A percentile compares a stretch with the other conserved stretches of the same genome.
phyloP scores from a whole-genome alignment of 1,140 invertebrate species.

The Caenorhabditis briggsae region DNA sequence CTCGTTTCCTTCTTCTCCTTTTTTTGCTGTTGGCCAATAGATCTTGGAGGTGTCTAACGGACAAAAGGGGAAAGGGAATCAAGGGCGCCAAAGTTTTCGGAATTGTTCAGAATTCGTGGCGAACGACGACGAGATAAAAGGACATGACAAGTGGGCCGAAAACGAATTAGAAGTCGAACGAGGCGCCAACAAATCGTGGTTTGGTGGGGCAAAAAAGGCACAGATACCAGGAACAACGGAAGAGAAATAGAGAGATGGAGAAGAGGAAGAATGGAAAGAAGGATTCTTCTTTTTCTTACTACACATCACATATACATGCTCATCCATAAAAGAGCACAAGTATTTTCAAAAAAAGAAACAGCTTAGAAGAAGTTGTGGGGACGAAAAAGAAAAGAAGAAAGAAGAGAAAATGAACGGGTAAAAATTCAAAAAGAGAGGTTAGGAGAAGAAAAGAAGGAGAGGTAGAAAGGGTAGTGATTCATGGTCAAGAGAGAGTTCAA shows the following conservation, averaged over 20 bases:
- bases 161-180: conserved; percentile 44
- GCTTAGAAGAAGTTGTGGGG: conserved; percentile 13
- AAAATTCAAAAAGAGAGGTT: background rate
- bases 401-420: conserved; percentile 34
- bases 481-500: too few relatives aligned
- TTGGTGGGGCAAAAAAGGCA: background rate
- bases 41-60: conserved; percentile 26
- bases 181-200: conserved; percentile 28
- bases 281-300: background rate
- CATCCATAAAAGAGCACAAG: conserved; percentile 53
- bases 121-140: conserved; percentile 38
- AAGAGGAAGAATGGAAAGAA: background rate
- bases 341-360: conserved; percentile 23
- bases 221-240: background rate
- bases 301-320: conserved; percentile 54
- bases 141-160: conserved; percentile 53
- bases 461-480: background rate
- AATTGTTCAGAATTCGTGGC: background rate
- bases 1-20: background rate
- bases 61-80: background rate
- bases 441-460: background rate
- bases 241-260: conserved; percentile 20
- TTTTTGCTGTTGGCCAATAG: background rate
- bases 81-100: conserved; percentile 49
- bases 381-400: background rate